Conservation (phyloP, 2,797 vertebrate species). For the Sebastes trivittatus region DNA sequence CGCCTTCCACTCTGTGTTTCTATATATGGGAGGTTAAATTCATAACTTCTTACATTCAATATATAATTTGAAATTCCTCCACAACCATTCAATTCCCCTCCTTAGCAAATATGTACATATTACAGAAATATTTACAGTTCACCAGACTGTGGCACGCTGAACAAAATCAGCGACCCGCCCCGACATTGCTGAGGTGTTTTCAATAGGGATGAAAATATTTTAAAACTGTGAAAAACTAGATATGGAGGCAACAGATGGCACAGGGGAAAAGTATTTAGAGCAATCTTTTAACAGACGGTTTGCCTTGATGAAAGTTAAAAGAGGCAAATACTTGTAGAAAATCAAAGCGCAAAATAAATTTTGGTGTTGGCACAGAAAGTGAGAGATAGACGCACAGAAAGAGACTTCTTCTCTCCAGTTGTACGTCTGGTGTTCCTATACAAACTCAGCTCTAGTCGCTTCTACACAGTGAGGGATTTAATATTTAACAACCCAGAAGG, state of each 20-base stretch:
- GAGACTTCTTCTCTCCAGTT: neutral
- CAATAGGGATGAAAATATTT: slow-evolving; percentile 1
- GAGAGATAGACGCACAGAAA: neutral
- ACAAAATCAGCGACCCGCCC: neutral
- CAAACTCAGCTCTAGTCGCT: neutral
- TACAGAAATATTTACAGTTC: neutral
- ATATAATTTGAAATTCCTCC: neutral
- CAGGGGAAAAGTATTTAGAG: slow-evolving; percentile 26
- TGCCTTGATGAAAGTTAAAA: slow-evolving; percentile 57
- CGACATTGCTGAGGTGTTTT: neutral
- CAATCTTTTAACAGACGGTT: slow-evolving; percentile 51
- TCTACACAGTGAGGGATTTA: neutral
- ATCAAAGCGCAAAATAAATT: slow-evolving; percentile 20
- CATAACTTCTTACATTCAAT: neutral
- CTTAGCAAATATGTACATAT: neutral
- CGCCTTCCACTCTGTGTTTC: neutral
- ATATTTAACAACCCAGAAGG: neutral
- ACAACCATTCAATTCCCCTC: neutral
- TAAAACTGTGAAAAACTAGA: neutral
- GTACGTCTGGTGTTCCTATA: neutral
- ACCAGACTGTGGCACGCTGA: neutral
- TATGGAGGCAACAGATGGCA: slow-evolving; percentile 39
- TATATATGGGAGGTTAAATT: neutral
- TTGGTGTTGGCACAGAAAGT: slow-evolving; percentile 13
- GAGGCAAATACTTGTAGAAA: slow-evolving; percentile 32